Evolutionary conservation across 2,113 vertebrate genomes (phyloP).

Genomic region (Dryoscopus gambensis): DNA sequence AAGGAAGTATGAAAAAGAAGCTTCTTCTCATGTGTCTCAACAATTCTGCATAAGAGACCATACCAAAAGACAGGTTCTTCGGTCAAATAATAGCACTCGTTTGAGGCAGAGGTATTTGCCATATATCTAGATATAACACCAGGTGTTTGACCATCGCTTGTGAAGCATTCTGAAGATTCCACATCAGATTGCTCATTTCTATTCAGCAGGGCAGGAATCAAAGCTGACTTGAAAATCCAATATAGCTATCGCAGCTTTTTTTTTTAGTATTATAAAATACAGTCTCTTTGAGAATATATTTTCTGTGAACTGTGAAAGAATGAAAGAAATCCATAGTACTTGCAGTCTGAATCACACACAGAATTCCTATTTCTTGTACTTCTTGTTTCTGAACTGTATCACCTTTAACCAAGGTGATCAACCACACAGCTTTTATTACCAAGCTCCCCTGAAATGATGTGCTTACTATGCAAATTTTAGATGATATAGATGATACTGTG

Average conservation of each 20-base stretch:
- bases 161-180: neutral
- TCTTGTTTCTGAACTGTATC: constrained; percentile 3
- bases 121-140: neutral
- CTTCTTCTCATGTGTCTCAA: neutral
- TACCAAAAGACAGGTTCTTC: neutral
- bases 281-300: constrained; percentile 22
- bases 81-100: neutral
- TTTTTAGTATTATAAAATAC: neutral
- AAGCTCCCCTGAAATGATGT: neutral
- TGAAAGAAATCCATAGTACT: constrained; percentile 14
- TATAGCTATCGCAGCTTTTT: neutral
- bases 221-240: constrained; percentile 42
- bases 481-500: neutral
- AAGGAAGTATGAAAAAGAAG: neutral
- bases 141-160: neutral
- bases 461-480: neutral
- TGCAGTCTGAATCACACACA: neutral
- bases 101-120: neutral
- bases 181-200: neutral
- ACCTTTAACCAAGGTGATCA: constrained; percentile 33
- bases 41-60: neutral
- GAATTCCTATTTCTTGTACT: neutral
- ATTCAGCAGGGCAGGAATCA: constrained; percentile 20
- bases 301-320: constrained; percentile 30
- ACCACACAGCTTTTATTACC: neutral